phyloP scores from a whole-genome alignment of 2,888 invertebrate species.

The Tipula unca region DNA sequence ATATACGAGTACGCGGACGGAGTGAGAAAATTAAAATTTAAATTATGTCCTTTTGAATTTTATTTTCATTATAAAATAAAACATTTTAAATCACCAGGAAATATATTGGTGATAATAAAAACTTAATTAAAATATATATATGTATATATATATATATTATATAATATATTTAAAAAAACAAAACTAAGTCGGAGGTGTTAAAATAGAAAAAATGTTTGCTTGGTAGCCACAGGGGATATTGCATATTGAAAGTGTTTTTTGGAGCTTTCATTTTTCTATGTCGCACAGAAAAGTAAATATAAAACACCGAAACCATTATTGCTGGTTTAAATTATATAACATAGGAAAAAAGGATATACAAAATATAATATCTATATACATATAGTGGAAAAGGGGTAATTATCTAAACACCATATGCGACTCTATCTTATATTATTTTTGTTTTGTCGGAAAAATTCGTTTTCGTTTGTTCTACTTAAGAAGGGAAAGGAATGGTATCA shows the following conservation, averaged over 20 bases:
- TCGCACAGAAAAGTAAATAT: neutral
- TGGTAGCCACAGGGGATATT: neutral
- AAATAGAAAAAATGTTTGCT: constrained; percentile 3
- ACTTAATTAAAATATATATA: constrained; percentile 8
- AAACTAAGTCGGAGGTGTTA: constrained; percentile 16
- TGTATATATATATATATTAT: no score
- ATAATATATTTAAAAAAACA: no score
- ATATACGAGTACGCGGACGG: neutral
- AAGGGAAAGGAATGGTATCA: neutral
- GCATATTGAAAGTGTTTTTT: neutral
- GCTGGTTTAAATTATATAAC: neutral
- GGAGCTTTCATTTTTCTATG: neutral
- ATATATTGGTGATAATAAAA: neutral
- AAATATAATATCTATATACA: neutral
- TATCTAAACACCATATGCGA: constrained; percentile 17
- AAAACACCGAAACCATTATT: neutral
- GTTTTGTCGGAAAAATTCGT: neutral
- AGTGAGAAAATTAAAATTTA: constrained; percentile 8
- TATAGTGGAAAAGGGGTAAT: constrained; percentile 1
- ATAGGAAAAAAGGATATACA: neutral
- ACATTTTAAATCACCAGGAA: neutral
- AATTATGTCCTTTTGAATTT: neutral
- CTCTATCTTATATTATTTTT: neutral
- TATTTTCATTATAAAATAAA: neutral
- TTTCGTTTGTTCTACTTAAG: neutral